Evolutionary conservation across 1,140 invertebrate genomes (phyloP), one percentile per base, ranked within the genome.

Genomic region (Pollicipes pollicipes): DNA sequence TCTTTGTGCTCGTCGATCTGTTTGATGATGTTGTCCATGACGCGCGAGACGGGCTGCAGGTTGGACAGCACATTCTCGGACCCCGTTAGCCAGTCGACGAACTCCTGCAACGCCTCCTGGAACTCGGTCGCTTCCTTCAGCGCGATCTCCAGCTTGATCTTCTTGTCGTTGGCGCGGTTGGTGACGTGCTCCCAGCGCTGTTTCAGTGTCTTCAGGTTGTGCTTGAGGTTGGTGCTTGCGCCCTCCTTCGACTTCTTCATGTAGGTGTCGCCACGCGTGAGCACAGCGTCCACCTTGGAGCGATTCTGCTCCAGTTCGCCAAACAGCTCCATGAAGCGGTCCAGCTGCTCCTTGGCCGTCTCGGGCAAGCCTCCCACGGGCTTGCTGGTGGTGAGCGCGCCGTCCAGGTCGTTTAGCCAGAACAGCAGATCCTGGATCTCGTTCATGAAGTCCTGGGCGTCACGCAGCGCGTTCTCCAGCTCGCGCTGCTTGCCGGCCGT

Each of bases 1-100:
- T 86, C 80, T 79, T 97, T 97, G 80, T 99, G 97, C 69, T 97
- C 93, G 79, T 97, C 95, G 75, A 98, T 96, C 82, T 99, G 97
- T 26, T 84, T 75, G 29, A 92, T 83, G 72, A 99, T 88, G 0
- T 88, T 91, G 74, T 97, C 91, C 81, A 98, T 85, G 2, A 98
- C 88, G 63, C 95, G 84, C 6, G 95, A 97, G 0, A 98, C 94
- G 0, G 95, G 91, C 79, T 95, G 92, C 73, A 97, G 83, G 71
- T 88, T 91, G 0, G 87, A 87, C 0, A 98, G 80, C 17, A 88
- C 87, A 79, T 96, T 94, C 79, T 98, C 95, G 1, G 94, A 93
- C 76, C 90, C 88, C 0, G 93, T 97, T 13, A 98, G 80, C 95
- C 95, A 98, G 78, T 94, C 88, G 13, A 97, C 91, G 79, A 98